These are phyloP conservation scores for Danionella dracula DNA, from an alignment of 2,797 vertebrate species.

Conservation along the genomic window DNA sequence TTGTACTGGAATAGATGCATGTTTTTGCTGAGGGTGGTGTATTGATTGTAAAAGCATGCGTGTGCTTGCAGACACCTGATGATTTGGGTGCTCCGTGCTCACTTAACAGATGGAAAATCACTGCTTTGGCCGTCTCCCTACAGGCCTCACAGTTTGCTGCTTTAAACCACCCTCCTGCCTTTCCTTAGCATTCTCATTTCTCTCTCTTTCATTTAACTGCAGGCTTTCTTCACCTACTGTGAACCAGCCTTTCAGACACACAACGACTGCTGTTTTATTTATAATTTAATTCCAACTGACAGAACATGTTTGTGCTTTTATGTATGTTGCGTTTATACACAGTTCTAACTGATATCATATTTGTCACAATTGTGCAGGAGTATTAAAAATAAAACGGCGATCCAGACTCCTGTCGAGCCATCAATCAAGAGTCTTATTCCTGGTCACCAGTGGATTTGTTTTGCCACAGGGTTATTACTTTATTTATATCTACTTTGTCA, in stretches of 20 bases:
- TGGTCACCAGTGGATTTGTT: not conserved
- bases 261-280: not conserved
- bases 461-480: too few relatives aligned
- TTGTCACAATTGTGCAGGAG: not conserved
- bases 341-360: not conserved
- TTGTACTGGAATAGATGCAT: slow-evolving; percentile 30
- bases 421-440: not conserved
- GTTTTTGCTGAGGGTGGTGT: slow-evolving; percentile 20
- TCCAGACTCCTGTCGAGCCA: not conserved
- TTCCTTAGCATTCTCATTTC: slow-evolving; percentile 16
- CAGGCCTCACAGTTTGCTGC: slow-evolving; percentile 5
- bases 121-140: not conserved
- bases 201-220: slow-evolving; percentile 7
- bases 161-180: slow-evolving; percentile 5
- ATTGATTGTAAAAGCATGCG: not conserved
- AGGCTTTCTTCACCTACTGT: slow-evolving; percentile 28
- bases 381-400: not conserved
- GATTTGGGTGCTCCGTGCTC: not conserved
- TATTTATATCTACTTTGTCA: too few relatives aligned
- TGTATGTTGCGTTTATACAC: not conserved
- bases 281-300: not conserved
- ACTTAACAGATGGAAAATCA: slow-evolving; percentile 27
- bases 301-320: not conserved
- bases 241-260: not conserved
- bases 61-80: slow-evolving; percentile 17